Evolutionary conservation across 2,888 invertebrate species (phyloP).

Genomic region (Adela reaumurella): DNA sequence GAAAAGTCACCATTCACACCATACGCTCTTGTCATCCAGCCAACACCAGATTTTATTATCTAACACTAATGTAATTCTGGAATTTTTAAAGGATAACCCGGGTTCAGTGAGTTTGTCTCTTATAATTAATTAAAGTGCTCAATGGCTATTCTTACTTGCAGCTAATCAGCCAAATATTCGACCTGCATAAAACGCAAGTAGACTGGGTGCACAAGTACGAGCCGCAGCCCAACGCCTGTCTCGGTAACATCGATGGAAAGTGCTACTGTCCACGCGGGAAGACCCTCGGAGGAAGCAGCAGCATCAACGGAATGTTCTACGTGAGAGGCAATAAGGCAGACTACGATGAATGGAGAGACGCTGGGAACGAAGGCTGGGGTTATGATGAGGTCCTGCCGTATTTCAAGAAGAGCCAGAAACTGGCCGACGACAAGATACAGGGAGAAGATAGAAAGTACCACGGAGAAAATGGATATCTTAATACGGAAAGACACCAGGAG

Average conservation of each 20-base stretch:
- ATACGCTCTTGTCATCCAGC: too few species aligned
- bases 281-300: conserved; percentile 57
- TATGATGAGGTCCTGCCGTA: conserved; percentile 58
- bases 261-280: conserved; percentile 65
- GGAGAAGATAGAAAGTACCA: conserved; percentile 15
- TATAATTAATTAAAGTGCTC: neutral
- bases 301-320: conserved; percentile 60
- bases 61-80: too few species aligned
- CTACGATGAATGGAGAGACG: conserved; percentile 43
- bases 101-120: neutral
- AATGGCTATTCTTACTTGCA: conserved; percentile 9
- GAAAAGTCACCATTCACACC: too few species aligned
- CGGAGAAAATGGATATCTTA: conserved; percentile 2
- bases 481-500: conserved; percentile 3
- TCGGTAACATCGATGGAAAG: conserved; percentile 53
- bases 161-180: conserved; percentile 11
- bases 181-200: conserved; percentile 22
- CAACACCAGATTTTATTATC: too few species aligned
- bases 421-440: conserved; percentile 22
- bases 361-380: conserved; percentile 58
- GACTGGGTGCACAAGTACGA: conserved; percentile 83
- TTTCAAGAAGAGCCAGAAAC: conserved; percentile 61
- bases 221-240: conserved; percentile 65
- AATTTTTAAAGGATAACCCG: too few species aligned
- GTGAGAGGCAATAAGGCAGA: conserved; percentile 56